Evolutionary conservation across 2,113 vertebrate genomes (phyloP).

Genomic region (Helogale parvula): DNA sequence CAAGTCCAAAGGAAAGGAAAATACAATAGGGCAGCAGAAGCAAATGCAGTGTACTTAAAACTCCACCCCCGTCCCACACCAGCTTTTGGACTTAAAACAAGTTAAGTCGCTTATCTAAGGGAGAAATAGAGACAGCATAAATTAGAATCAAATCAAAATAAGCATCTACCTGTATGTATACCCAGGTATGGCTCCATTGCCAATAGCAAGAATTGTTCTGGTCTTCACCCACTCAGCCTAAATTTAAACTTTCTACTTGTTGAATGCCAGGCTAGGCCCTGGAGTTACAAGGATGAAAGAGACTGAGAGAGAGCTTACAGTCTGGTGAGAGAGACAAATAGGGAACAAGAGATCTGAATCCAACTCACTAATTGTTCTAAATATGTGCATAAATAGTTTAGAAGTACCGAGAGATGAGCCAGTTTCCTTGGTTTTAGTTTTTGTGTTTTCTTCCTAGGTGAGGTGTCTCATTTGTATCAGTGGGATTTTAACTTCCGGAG

Average conservation of each 20-base stretch:
- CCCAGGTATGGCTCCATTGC: not conserved
- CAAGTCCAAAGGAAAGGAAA: not conserved
- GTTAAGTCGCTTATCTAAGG: not conserved
- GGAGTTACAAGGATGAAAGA: not conserved
- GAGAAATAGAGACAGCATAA: constrained; percentile 8
- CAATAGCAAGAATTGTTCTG: constrained; percentile 8
- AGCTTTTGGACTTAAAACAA: constrained; percentile 19
- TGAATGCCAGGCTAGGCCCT: not conserved
- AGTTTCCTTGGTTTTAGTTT: not conserved
- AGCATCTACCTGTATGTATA: not conserved
- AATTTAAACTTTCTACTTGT: constrained; percentile 32
- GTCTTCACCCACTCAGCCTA: not conserved
- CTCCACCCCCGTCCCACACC: not conserved
- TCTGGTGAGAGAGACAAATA: not conserved
- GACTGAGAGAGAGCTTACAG: not conserved
- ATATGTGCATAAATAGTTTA: not conserved
- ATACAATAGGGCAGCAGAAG: not conserved
- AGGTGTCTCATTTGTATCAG: not conserved
- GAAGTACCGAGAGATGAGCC: not conserved
- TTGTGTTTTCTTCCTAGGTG: not conserved
- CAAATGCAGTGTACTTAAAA: not conserved
- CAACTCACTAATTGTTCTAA: not conserved
- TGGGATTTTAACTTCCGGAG: not conserved
- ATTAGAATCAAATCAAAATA: not conserved
- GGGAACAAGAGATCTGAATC: not conserved